phyloP scores from a whole-genome alignment of 2,113 vertebrate species.

The Columba livia region DNA sequence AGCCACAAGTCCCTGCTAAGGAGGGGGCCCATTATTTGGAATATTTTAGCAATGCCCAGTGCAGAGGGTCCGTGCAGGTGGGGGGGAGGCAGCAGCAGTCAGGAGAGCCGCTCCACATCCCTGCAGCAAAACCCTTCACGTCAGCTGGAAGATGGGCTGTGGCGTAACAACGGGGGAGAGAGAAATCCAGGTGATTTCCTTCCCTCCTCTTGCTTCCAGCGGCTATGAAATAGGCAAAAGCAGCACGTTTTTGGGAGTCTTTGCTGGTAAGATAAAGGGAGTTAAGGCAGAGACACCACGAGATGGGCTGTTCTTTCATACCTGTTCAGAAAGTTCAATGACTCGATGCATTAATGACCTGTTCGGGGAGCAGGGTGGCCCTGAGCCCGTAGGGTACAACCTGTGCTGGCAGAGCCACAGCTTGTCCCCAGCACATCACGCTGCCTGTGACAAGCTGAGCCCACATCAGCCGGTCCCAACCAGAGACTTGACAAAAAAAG shows the following conservation, averaged over 20 bases:
- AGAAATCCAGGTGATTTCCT: neutral
- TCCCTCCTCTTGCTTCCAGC: neutral
- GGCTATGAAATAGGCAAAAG: neutral
- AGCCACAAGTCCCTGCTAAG: neutral
- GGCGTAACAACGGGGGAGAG: neutral
- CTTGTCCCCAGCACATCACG: neutral
- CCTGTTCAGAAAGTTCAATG: neutral
- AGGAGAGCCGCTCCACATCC: neutral
- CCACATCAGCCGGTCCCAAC: neutral
- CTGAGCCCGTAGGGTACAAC: neutral
- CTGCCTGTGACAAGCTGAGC: neutral
- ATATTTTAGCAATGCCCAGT: fast-evolving
- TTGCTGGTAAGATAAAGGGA: neutral
- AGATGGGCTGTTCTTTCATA: fast-evolving
- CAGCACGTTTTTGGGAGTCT: neutral
- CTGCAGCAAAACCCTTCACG: neutral
- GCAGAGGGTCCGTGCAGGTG: neutral
- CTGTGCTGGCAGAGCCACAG: fast-evolving
- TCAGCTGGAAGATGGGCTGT: neutral
- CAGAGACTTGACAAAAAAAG: neutral
- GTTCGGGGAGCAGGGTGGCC: neutral
- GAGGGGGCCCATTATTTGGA: neutral
- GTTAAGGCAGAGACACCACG: neutral
- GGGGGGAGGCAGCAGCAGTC: neutral
- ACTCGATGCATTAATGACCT: fast-evolving